Percentiles rank a stretch among this genome's conserved stretches.
These are phyloP conservation scores for Ips nitidus DNA, from an alignment of 1,140 invertebrate genomes.

Conservation along the genomic window DNA sequence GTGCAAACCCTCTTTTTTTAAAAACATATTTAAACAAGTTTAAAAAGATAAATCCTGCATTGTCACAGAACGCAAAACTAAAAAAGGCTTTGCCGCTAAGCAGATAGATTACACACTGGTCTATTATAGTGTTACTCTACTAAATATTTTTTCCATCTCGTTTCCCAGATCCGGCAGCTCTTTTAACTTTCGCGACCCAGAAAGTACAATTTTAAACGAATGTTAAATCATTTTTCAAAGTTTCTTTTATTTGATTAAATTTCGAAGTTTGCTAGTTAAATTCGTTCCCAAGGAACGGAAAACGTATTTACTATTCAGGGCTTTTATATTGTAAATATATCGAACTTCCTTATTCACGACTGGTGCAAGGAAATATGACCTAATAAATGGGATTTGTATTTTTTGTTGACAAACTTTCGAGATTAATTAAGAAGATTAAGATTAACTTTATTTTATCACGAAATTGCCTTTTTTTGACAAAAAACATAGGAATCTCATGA, in stretches of 20 bases:
- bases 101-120: slow-evolving; percentile 22
- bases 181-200: neutral
- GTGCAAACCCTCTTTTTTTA: neutral
- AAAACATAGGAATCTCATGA: too few species aligned
- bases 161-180: slow-evolving; percentile 2
- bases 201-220: slow-evolving; percentile 16
- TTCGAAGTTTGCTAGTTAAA: slow-evolving; percentile 21
- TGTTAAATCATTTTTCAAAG: slow-evolving; percentile 24
- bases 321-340: slow-evolving; percentile 16
- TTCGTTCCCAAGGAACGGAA: slow-evolving; percentile 9
- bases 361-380: slow-evolving; percentile 8
- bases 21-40: slow-evolving; percentile 10
- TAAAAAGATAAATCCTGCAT: slow-evolving; percentile 20
- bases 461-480: too few species aligned
- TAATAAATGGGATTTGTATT: slow-evolving; percentile 3
- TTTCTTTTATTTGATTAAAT: slow-evolving; percentile 25
- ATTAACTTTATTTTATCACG: too few species aligned
- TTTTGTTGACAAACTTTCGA: too few species aligned
- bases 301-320: slow-evolving; percentile 15
- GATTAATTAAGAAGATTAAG: too few species aligned
- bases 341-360: slow-evolving; percentile 8
- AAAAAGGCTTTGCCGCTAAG: slow-evolving; percentile 1
- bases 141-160: slow-evolving; percentile 8
- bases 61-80: neutral
- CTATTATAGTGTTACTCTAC: slow-evolving; percentile 14